Evolutionary conservation across 1,140 invertebrate species (phyloP).

Genomic region (Venturia canescens): DNA sequence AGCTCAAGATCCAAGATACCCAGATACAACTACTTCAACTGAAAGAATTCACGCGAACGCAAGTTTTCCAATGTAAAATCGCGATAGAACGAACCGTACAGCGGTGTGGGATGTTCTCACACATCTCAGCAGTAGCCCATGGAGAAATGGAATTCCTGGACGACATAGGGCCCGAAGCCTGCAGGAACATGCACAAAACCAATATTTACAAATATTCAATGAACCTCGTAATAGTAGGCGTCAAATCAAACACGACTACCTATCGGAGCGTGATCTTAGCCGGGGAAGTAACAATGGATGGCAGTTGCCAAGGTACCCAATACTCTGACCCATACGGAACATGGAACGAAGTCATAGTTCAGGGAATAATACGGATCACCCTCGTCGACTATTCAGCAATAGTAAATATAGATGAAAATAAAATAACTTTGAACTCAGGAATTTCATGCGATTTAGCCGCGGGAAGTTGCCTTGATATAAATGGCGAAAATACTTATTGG

Average conservation of each 20-base stretch:
- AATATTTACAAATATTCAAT: not conserved
- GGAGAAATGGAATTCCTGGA: conserved; percentile 27
- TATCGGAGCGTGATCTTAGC: conserved; percentile 8
- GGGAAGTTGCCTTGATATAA: conserved; percentile 31
- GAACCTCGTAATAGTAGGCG: not conserved
- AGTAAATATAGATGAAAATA: not conserved
- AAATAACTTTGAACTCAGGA: conserved; percentile 43
- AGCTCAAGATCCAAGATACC: not conserved
- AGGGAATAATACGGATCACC: conserved; percentile 30
- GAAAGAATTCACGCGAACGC: conserved; percentile 24
- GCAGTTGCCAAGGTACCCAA: conserved; percentile 23
- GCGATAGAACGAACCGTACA: conserved; percentile 48
- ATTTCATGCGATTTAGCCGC: not conserved
- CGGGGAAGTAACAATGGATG: not conserved
- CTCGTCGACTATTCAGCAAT: conserved; percentile 23
- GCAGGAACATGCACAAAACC: not conserved
- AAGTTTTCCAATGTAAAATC: conserved; percentile 54
- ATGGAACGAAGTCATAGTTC: conserved; percentile 44
- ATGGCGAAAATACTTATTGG: conserved; percentile 53
- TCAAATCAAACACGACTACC: conserved; percentile 43
- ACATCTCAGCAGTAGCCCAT: conserved; percentile 42
- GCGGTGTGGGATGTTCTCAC: conserved; percentile 56
- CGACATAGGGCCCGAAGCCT: not conserved
- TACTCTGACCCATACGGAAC: conserved; percentile 48
- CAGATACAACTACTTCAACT: conserved; percentile 54